These are phyloP conservation scores for Serranus cabrilla DNA, from an alignment of 2,797 vertebrate species.

Conservation along the genomic window DNA sequence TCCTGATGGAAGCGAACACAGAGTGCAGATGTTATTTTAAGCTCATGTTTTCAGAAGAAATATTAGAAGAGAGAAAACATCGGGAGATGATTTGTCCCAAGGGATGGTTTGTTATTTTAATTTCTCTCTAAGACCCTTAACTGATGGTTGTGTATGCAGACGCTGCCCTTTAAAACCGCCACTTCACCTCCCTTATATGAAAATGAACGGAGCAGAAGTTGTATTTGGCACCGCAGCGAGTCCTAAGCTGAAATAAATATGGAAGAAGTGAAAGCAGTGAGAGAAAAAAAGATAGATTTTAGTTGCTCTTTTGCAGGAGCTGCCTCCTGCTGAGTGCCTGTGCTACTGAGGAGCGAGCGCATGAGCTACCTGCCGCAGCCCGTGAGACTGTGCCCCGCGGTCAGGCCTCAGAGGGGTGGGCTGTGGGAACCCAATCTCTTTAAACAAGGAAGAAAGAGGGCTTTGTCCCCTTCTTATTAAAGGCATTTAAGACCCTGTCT, in stretches of 20 bases:
- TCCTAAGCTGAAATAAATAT: conserved; percentile 11
- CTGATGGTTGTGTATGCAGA: conserved; percentile 12
- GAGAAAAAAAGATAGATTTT: background rate
- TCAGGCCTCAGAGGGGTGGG: conserved; percentile 74
- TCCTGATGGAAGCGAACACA: conserved; percentile 37
- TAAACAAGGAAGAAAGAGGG: conserved; percentile 82
- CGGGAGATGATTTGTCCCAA: conserved; percentile 31
- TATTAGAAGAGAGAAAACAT: conserved; percentile 38
- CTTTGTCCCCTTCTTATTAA: conserved; percentile 87
- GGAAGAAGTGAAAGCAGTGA: background rate
- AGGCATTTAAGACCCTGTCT: conserved; percentile 83
- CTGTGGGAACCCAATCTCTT: conserved; percentile 85
- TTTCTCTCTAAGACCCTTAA: conserved; percentile 21
- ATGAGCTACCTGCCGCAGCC: conserved; percentile 71
- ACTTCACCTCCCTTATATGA: background rate
- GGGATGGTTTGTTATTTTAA: conserved; percentile 38
- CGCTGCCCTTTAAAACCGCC: conserved; percentile 12
- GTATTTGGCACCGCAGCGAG: background rate
- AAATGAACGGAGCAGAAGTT: conserved; percentile 28
- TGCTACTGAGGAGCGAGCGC: conserved; percentile 35
- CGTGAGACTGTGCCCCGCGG: conserved; percentile 62
- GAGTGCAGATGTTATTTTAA: conserved; percentile 58
- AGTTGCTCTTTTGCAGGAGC: conserved; percentile 35
- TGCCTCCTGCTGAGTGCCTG: conserved; percentile 24
- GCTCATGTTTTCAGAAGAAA: conserved; percentile 54